Base-by-base conservation (phyloP, 1,140 invertebrate genomes). In the Cheumatopsyche charites region DNA sequence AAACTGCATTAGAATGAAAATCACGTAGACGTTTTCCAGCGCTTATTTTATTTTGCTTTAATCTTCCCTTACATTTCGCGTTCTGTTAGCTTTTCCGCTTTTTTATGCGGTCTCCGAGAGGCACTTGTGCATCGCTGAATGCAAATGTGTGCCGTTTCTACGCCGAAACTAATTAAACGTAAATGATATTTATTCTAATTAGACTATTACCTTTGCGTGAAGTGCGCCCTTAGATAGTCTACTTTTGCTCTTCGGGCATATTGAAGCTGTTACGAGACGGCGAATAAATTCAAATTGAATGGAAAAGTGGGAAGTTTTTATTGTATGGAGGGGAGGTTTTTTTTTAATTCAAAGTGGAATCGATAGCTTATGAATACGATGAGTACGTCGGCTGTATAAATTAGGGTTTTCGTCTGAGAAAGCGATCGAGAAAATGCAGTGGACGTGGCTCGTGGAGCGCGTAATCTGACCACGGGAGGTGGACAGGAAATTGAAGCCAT, bases 111-210 rank as follows among this genome's bases (percentile, higher is more conserved):
- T 12, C 21, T 25, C 19, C 7, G 23, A 23, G 21, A 58, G 21
- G 23, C 23, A 58, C 55, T 58, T 26, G 55, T 55, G 47, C 63
- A 29, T 25, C 63, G n/a, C 13, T 12, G n/a, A 55, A 68, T 68
- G 66, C 66, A 55, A 68, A 68, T 68, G 26, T 68, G 26, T 41
- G n/a, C 42, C 47, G 49, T 43, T 55, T 68, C 47, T n/a, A 15
- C 3, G 29, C 29, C 1, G 23, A 68, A 68, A 68, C 66, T 68
- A 68, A 68, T 68, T 68, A 68, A 68, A 68, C 47, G 66, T 68
- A 68, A 68, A 68, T 68, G 66, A 68, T 68, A 68, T 68, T 68
- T 68, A 68, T 68, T 68, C 66, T 68, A 68, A 68, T 68, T 68
- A 47, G 66, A 25, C 66, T 13, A 55, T 68, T 68, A 58, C 47